Conservation (phyloP, 2,888 invertebrate species). For the Nomada hirtipes region DNA sequence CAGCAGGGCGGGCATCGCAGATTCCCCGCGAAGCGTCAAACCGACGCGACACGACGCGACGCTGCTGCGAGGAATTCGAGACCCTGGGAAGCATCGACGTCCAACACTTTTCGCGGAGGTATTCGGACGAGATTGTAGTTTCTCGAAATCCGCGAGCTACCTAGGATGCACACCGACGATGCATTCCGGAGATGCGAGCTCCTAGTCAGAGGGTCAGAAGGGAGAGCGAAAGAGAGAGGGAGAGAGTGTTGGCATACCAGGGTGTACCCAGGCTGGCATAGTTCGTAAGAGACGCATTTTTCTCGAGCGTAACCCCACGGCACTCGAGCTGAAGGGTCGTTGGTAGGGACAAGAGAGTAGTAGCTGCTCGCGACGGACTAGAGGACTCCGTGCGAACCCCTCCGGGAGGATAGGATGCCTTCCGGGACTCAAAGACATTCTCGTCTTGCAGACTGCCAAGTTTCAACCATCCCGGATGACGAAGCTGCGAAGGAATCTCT, state of each 20-base stretch:
- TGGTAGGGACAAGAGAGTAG: constrained; percentile 45
- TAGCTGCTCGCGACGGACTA: constrained; percentile 36
- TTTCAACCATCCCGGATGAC: constrained; percentile 77
- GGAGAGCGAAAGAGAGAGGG: constrained; percentile 21
- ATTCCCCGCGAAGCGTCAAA: background rate
- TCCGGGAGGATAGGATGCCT: constrained; percentile 74
- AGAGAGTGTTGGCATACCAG: constrained; percentile 66
- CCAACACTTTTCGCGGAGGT: background rate
- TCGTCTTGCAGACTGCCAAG: constrained; percentile 81
- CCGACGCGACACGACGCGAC: background rate
- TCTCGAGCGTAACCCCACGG: constrained; percentile 68
- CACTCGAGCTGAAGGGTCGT: constrained; percentile 63
- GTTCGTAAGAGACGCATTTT: constrained; percentile 75
- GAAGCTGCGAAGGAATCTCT: constrained; percentile 78
- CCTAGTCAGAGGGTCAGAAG: background rate
- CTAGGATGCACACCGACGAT: background rate
- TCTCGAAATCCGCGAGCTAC: background rate
- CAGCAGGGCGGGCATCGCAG: background rate
- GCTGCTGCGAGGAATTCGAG: background rate
- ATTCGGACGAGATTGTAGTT: background rate
- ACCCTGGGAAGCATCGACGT: background rate
- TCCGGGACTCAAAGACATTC: constrained; percentile 84
- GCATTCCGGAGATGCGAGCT: constrained; percentile 12
- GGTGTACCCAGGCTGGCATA: constrained; percentile 68
- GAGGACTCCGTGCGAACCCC: constrained; percentile 54